Base-by-base conservation (phyloP, 1,140 invertebrate species). In the Camponotus floridanus region DNA sequence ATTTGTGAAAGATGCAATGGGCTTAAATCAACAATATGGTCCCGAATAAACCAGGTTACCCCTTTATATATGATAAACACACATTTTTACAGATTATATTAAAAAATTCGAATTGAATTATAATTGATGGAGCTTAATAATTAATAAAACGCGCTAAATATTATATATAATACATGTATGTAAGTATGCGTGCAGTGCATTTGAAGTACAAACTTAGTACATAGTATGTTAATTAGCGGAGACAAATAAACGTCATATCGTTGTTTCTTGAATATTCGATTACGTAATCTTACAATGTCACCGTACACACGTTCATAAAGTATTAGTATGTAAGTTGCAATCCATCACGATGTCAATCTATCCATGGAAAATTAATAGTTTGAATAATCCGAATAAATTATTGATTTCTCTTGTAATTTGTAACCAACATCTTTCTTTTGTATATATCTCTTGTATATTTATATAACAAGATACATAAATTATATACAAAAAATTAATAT, bases 191-290 rank as follows among this genome's bases (percentile, higher is more conserved):
- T 61, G 59, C 1, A 13, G 7, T 45, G 21, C 42, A 13, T n/a
- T 33, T 26, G 26, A 26, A 26, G 45, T 7, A 62, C 21, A 21
- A 15, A 42, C 21, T 33, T 78, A 11, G 42, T 42, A 51, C 13
- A 51, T 65, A 33, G 26, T 36, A 78, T 65, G 59, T 65, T 42
- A 80, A 70, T 57, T 70, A 15, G 21, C 15, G 11, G 3, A 39
- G 3, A 9, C 48, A 65, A 79, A 68, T 68, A 42, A 68, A 79
- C 8, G 39, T n/a, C 15, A 61, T 21, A 11, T 36, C 31, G 31
- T 68, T 70, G 13, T 70, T 57, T 70, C 78, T 70, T 39, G 21
- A 70, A 57, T 80, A 42, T 80, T 11, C 64, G 15, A 70, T 80
- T 80, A 42, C 6, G 64, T 51, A 70, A 70, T 15, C 15, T 42